These are phyloP conservation scores for Gryon sp. DNA, from an alignment of 1,140 invertebrate genomes.

Conservation along the genomic window DNA sequence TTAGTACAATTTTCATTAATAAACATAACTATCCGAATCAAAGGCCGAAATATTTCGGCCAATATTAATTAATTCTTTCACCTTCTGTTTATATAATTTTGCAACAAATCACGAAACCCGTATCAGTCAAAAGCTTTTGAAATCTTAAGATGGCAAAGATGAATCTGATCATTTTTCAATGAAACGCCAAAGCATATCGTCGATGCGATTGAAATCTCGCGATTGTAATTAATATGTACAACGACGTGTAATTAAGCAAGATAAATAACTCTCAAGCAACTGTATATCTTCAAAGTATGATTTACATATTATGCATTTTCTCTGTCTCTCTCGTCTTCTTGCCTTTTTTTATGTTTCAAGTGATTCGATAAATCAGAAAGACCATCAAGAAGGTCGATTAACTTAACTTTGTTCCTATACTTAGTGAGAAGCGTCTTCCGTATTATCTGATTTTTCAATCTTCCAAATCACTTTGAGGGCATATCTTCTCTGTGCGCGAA, in stretches of 20 bases:
- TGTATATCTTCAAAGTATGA: conserved; percentile 36
- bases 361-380: conserved; percentile 62
- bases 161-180: conserved; percentile 37
- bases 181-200: conserved; percentile 5
- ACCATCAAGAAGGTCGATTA: conserved; percentile 59
- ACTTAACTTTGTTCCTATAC: conserved; percentile 62
- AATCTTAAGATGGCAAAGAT: background rate
- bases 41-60: too few species aligned
- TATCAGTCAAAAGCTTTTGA: conserved; percentile 2
- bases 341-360: too few species aligned
- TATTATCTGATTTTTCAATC: conserved; percentile 63
- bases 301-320: conserved; percentile 61
- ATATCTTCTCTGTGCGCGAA: conserved; percentile 36
- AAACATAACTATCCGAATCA: too few species aligned
- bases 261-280: conserved; percentile 45
- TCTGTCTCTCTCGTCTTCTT: too few species aligned
- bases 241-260: conserved; percentile 52
- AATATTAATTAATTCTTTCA: too few species aligned
- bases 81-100: too few species aligned
- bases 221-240: conserved; percentile 58
- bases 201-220: conserved; percentile 47
- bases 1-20: too few species aligned
- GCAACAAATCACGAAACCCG: too few species aligned
- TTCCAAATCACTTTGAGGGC: conserved; percentile 51
- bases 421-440: conserved; percentile 58